Evolutionary conservation across 2,113 vertebrate species (phyloP), one percentile per base, ranked within the genome.

Genomic region (Calonectris borealis): DNA sequence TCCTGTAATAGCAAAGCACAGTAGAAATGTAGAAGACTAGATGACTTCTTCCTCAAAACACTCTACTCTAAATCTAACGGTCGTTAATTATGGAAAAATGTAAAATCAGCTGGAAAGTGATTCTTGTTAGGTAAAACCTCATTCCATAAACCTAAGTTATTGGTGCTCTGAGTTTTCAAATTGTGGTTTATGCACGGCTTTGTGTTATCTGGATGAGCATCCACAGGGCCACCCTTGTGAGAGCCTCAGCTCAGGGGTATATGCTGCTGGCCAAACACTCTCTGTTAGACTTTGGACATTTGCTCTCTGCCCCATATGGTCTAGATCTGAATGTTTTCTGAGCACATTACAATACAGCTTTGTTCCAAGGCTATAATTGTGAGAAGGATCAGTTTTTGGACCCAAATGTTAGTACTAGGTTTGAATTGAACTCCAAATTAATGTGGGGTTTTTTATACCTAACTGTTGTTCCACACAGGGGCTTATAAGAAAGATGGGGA

Each of bases 81-180:
- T 20, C 0, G 1, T 48, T 40, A 55, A 27, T 44, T 36, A 62
- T 0, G 1, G 6, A 69, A 71, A 90, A 66, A 90, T 12, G 71
- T 4, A 86, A 64, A 83, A 60, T 42, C 29, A 52, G 14, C 7
- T 69, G 29, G 16, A 70, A 82, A 81, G 10, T 22, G 46, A 87
- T 76, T 8, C 13, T 71, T 34, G 4, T 48, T 38, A 60, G 16
- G 26, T 17, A 75, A 70, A 79, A 58, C 5, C 31, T 40, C 9
- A 54, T 70, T 82, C 21, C 32, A 65, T 14, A 92, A 78, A 40
- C 51, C 3, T 32, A 88, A 61, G 27, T 20, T 52, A 83, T 3
- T 32, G 11, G 19, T 83, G 38, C 11, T 64, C 21, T 21, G 13
- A 69, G 10, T 31, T 77, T 90, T 86, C 70, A 79, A 49, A 54